Base-by-base conservation (phyloP, 2,113 vertebrate species). In the Perca fluviatilis region DNA sequence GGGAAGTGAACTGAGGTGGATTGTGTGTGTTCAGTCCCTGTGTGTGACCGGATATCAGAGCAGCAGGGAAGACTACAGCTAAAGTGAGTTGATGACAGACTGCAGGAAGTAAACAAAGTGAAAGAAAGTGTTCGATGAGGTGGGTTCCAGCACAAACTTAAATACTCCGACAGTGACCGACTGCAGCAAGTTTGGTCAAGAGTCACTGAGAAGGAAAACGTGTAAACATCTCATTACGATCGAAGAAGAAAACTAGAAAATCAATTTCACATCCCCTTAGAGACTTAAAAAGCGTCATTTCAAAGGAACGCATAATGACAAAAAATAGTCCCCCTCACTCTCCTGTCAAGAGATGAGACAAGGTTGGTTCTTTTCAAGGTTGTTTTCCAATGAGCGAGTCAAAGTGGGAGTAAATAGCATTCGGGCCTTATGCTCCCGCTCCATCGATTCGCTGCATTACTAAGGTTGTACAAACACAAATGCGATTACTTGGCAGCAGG, bases 401-500 rank as follows among this genome's bases (percentile, higher is more conserved):
- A 74, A 89, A 89, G 91, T 85, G 88, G 91, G 51, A 88, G 86
- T 67, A 79, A 92, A 89, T 73, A 86, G 79, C 74, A 23, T 65
- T 70, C 57, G 21, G 51, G 49, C 57, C 27, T 83, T 85, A 12
- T 18, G 54, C 43, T 40, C 77, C 80, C 67, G 25, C 86, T 73
- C 51, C 83, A 86, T 57, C 56, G 33, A 87, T 84, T 73, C 51
- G 7, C 81, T 25, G 80, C 50, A 80, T 89, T 83, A 89, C 79
- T 80, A 11, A 80, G 74, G 25, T 80, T 61, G 84, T 88, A 87
- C 89, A 84, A 89, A 89, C 89, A 90, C 73, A 92, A 90, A 93
- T 88, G 71, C 15, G 81, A 90, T 92, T 84, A 92, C 65, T 74
- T 50, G 43, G 40, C 54, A 53, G 67, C 61, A 3, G 70, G 50